Base-by-base conservation (phyloP, 2,113 vertebrate genomes). In the Sialia sialis region DNA sequence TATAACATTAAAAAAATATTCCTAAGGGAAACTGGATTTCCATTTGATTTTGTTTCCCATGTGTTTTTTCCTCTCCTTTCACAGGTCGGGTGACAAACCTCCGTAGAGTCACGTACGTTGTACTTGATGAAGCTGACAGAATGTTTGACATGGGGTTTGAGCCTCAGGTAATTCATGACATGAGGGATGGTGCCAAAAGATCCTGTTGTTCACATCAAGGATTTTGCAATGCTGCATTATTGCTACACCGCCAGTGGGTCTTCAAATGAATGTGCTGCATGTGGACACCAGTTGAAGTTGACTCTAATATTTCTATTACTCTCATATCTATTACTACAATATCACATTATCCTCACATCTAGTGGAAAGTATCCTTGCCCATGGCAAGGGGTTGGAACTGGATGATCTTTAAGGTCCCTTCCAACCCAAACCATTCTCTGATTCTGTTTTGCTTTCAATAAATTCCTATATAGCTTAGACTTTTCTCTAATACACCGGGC, bases 91-190 rank as follows among this genome's bases (percentile, higher is more conserved):
- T 99, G 79, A 99, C 99, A 77, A 99, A 99, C 96, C 98, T 99
- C 84, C 98, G 99, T 7, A 98, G 99, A 95, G 98, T 98, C 52
- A 99, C 99, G 0, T 99, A 99, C 0, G 99, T 99, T 97, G 99
- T 99, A 55, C 97, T 99, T 90, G 99, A 99, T 91, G 99, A 99
- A 97, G 99, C 99, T 52, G 99, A 99, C 98, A 97, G 99, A 96
- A 99, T 99, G 99, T 99, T 99, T 95, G 99, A 99, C 97, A 99
- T 99, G 99, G 99, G 99, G 38, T 99, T 99, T 73, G 99, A 99
- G 91, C 99, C 99, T 52, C 99, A 99, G 99, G 99, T 99, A 96
- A 96, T 75, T 16, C 26, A 44, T 16, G n/a, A 18, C 21, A 6
- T 4, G 18, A 52, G 36, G 8, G 32, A n/a, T 52, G 22, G 3